Percentiles rank a stretch among this genome's conserved stretches.
phyloP scores from a whole-genome alignment of 2,888 invertebrate species.

The Teleiodes luculella region DNA sequence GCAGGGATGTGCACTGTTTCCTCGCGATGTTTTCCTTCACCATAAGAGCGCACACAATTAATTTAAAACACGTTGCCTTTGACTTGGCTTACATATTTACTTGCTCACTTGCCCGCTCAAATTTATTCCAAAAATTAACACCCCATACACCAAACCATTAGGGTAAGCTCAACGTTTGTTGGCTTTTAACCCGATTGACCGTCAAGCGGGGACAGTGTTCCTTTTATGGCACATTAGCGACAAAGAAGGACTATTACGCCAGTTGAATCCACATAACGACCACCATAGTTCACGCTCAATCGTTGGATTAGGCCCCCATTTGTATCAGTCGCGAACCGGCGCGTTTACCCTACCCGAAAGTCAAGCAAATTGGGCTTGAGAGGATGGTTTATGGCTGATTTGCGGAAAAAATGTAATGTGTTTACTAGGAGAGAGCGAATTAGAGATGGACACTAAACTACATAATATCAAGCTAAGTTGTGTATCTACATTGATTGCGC shows the following conservation, averaged over 20 bases:
- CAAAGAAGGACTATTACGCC: slow-evolving; percentile 62
- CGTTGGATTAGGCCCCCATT: slow-evolving; percentile 64
- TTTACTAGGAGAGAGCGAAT: slow-evolving; percentile 6
- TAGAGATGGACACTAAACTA: neutral
- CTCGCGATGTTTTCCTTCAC: too few relatives aligned
- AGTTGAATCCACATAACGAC: slow-evolving; percentile 59
- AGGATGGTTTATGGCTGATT: slow-evolving; percentile 30
- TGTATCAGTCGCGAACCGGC: slow-evolving; percentile 60
- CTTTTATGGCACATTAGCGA: slow-evolving; percentile 64
- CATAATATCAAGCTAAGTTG: too few relatives aligned
- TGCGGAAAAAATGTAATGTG: slow-evolving; percentile 18
- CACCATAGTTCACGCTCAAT: slow-evolving; percentile 68
- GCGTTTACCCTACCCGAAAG: slow-evolving; percentile 51
- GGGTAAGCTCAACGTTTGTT: slow-evolving; percentile 30
- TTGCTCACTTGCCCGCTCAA: too few relatives aligned
- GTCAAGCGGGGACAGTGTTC: slow-evolving; percentile 42
- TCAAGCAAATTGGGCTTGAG: slow-evolving; percentile 44
- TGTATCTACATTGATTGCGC: too few relatives aligned
- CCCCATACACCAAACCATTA: slow-evolving; percentile 11
- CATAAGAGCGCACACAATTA: too few relatives aligned
- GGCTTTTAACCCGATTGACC: slow-evolving; percentile 40
- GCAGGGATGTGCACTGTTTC: too few relatives aligned
- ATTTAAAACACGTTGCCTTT: too few relatives aligned
- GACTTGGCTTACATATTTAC: too few relatives aligned
- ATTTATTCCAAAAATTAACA: neutral